A percentile compares a stretch with the other conserved stretches of the same genome.
Conservation (phyloP, 2,113 vertebrate genomes). For the Microtus montanus region DNA sequence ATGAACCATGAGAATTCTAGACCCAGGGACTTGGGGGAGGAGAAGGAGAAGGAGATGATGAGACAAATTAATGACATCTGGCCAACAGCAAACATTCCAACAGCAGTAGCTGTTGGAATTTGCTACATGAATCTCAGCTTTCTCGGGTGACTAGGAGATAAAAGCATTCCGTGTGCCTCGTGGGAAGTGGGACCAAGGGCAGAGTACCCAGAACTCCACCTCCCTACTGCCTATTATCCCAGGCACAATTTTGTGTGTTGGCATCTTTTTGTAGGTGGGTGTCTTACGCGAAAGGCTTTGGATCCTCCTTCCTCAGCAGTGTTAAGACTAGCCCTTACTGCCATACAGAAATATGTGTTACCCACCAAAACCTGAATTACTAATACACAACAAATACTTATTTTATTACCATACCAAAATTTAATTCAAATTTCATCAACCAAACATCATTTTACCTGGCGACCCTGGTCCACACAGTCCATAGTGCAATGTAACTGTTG, state of each 20-base stretch:
- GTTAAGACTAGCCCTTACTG: neutral
- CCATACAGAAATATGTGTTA: neutral
- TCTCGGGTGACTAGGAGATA: neutral
- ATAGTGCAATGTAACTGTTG: neutral
- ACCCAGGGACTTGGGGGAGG: neutral
- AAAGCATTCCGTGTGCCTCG: neutral
- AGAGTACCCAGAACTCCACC: neutral
- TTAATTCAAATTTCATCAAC: neutral
- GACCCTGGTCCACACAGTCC: neutral
- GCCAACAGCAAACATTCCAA: neutral
- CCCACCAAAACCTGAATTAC: neutral
- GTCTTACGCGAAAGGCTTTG: neutral
- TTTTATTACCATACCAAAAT: neutral
- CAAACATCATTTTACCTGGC: neutral
- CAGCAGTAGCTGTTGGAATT: neutral
- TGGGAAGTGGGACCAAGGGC: neutral
- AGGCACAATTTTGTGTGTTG: neutral
- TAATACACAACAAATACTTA: neutral
- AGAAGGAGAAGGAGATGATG: neutral
- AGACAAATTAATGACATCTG: neutral
- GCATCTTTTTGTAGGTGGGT: neutral
- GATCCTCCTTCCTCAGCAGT: neutral
- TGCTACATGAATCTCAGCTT: neutral
- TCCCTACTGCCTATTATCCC: too few species aligned
- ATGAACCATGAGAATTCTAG: neutral